Evolutionary conservation across 23 tunicate species (phyloP).

Genomic region (Diplosoma virens): DNA sequence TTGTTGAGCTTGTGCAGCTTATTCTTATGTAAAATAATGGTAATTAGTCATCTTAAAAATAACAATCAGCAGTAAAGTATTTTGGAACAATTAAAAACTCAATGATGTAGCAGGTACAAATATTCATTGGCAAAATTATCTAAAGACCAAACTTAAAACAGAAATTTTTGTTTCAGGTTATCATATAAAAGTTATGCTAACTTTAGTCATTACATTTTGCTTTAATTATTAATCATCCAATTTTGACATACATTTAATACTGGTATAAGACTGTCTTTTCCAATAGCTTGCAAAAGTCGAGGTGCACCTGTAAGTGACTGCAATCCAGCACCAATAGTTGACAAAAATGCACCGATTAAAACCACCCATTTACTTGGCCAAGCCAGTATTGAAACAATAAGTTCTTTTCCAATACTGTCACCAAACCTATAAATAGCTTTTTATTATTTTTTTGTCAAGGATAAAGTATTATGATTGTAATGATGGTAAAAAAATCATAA

Average conservation of each 20-base stretch:
- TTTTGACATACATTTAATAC: slow-evolving; percentile 41
- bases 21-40: too few relatives aligned
- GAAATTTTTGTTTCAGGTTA: too few relatives aligned
- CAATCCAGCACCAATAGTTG: slow-evolving; percentile 96
- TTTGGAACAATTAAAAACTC: not conserved
- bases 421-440: slow-evolving; percentile 70
- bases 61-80: not conserved
- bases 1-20: too few relatives aligned
- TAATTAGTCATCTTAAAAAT: too few relatives aligned
- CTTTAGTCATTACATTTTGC: too few relatives aligned
- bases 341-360: slow-evolving; percentile 85
- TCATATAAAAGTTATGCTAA: too few relatives aligned
- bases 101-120: too few relatives aligned
- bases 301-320: slow-evolving; percentile 98
- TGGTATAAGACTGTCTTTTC: slow-evolving; percentile 86
- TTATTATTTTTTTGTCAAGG: too few relatives aligned
- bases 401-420: slow-evolving; percentile 75
- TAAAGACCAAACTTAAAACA: too few relatives aligned
- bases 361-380: slow-evolving; percentile 96
- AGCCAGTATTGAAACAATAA: slow-evolving; percentile 72
- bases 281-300: slow-evolving; percentile 92
- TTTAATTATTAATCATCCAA: not conserved
- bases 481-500: too few relatives aligned
- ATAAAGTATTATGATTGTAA: too few relatives aligned
- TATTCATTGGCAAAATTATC: too few relatives aligned